Base-by-base conservation (phyloP, 2,888 invertebrate species). In the Lithophane semibrunnea region DNA sequence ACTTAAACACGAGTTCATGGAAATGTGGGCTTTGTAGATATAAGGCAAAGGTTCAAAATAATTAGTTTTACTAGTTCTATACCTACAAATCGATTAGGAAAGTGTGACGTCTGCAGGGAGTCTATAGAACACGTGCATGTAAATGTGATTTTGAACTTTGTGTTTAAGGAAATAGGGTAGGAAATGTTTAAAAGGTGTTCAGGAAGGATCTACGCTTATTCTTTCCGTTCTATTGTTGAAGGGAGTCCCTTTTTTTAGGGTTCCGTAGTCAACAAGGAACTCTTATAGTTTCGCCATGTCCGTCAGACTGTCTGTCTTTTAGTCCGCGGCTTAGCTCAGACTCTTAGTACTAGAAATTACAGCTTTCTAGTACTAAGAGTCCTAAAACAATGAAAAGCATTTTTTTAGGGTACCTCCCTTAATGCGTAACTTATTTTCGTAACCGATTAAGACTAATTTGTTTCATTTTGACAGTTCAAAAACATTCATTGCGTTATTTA, bases 41-140 rank as follows among this genome's bases (percentile, higher is more conserved):
- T 0, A 29, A 0, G 0, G 0, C 2, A 68, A 80, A 56, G 37
- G 70, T 49, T 73, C 24, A 58, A 21, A 80, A 52, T 73, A n/a
- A 21, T 16, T 21, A 3, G 18, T 37, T 37, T 37, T 37, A 2
- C 0, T 21, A 47, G 47, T n/a, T 58, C 1, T 42, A 52, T 24
- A 71, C 49, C 67, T 56, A 61, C 37, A 37, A 84, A 80, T 83
- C 76, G 84, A 80, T 84, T 64, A 67, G 73, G 54, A 61, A 73
- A 61, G 24, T 65, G 79, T 72, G 65, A 78, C 73, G 76, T 84
- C 76, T 80, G 58, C 63, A 54, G 61, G 37, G 69, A 68, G 24
- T 70, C 69, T 82, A 44, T 52, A 24, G 49, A 29, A 12, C 42
- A 58, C 37, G 5, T 71, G 24, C 13, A 37, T 16, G 65, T 56